These are phyloP conservation scores for Phoxinus phoxinus DNA, from an alignment of 2,113 vertebrate genomes.

Conservation along the genomic window DNA sequence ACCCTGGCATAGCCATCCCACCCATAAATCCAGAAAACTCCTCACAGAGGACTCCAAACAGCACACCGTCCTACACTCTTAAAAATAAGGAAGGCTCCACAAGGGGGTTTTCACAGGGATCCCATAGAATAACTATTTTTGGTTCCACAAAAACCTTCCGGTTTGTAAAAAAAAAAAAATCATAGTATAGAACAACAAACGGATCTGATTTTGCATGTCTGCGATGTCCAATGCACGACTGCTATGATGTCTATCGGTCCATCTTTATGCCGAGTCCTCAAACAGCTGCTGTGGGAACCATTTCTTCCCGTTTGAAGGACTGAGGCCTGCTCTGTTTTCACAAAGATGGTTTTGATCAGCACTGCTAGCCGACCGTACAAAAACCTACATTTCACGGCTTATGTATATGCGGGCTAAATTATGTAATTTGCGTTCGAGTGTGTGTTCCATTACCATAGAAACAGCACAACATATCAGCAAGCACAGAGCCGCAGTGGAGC, in stretches of 20 bases:
- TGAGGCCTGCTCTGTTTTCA: conserved; percentile 51
- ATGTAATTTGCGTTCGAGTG: conserved; percentile 74
- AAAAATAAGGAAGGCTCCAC: neutral
- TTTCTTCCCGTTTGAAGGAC: conserved; percentile 35
- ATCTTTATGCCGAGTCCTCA: conserved; percentile 28
- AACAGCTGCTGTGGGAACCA: conserved; percentile 33
- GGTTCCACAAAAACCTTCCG: neutral
- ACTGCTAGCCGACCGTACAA: conserved; percentile 31
- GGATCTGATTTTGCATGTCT: neutral
- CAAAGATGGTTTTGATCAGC: conserved; percentile 50
- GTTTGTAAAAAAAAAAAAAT: neutral
- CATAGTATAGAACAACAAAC: neutral
- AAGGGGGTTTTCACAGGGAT: neutral
- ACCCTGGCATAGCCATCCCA: conserved; percentile 49
- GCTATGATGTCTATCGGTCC: neutral
- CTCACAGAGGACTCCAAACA: neutral
- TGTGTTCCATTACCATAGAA: conserved; percentile 75
- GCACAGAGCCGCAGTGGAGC: conserved; percentile 73
- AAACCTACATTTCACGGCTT: conserved; percentile 66
- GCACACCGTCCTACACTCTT: neutral
- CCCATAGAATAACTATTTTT: neutral
- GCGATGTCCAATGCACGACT: neutral
- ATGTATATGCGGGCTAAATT: conserved; percentile 76
- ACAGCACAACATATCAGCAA: conserved; percentile 80
- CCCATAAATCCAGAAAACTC: conserved; percentile 30